Conservation (phyloP, 2,888 invertebrate genomes). For the Isoperla grammatica region DNA sequence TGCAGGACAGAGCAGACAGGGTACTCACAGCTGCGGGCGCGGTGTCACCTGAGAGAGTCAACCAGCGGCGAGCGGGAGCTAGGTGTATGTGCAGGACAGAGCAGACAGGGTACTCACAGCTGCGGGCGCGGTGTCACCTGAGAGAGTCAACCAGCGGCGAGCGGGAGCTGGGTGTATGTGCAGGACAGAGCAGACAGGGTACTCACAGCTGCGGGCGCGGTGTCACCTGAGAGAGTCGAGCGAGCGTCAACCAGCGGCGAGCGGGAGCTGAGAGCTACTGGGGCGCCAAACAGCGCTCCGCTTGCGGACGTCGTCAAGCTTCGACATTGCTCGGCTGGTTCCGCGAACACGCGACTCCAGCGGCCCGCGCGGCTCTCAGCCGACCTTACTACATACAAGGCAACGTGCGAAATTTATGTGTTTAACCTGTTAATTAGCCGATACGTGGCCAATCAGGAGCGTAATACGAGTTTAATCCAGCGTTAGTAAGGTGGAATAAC, state of each 20-base stretch:
- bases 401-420: constrained; percentile 2
- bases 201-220: background rate
- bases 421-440: constrained; percentile 14
- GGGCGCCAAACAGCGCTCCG: background rate
- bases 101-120: too few species aligned
- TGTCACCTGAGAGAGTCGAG: background rate
- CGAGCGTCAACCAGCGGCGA: background rate
- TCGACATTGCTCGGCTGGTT: background rate
- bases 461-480: background rate
- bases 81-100: too few species aligned
- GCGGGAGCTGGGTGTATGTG: too few species aligned
- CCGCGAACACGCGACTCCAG: background rate
- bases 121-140: too few species aligned
- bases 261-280: background rate
- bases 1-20: too few species aligned
- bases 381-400: background rate
- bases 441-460: constrained; percentile 1
- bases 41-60: too few species aligned
- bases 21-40: too few species aligned
- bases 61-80: too few species aligned
- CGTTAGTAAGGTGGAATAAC: background rate
- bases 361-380: background rate
- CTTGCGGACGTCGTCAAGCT: background rate
- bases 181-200: background rate
- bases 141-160: too few species aligned